Evolutionary conservation across 2,797 vertebrate species (phyloP).

Genomic region (Helicolenus hilgendorfi): DNA sequence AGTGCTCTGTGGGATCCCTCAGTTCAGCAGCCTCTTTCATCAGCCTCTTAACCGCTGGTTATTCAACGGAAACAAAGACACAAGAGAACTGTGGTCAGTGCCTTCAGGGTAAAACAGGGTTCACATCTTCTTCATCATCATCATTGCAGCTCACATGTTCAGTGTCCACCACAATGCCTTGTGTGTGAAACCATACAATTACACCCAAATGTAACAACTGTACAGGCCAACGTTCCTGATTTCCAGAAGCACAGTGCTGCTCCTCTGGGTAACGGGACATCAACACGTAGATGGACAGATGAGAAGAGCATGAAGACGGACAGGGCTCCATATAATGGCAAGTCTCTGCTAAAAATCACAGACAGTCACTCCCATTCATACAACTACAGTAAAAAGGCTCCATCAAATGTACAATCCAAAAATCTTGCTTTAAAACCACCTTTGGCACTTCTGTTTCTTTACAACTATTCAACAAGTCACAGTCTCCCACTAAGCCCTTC

Average conservation of each 20-base stretch:
- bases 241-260: not conserved
- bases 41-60: slow-evolving; percentile 96
- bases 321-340: not conserved
- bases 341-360: not conserved
- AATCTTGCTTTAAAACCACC: not conserved
- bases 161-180: not conserved
- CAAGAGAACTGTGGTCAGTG: not conserved
- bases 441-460: not conserved
- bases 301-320: not conserved
- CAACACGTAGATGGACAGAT: slow-evolving; percentile 24
- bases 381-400: not conserved
- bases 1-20: slow-evolving; percentile 97
- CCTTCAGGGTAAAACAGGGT: not conserved
- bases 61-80: slow-evolving; percentile 25
- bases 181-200: not conserved
- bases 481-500: not conserved
- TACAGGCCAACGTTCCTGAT: not conserved
- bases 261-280: not conserved
- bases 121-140: not conserved
- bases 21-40: slow-evolving; percentile 99
- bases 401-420: not conserved
- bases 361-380: not conserved
- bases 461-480: not conserved
- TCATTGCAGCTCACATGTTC: not conserved
- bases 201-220: not conserved